Evolutionary conservation across 2,888 invertebrate species (phyloP), one percentile per base, ranked within the genome.

Genomic region (Drosophila antonietae): DNA sequence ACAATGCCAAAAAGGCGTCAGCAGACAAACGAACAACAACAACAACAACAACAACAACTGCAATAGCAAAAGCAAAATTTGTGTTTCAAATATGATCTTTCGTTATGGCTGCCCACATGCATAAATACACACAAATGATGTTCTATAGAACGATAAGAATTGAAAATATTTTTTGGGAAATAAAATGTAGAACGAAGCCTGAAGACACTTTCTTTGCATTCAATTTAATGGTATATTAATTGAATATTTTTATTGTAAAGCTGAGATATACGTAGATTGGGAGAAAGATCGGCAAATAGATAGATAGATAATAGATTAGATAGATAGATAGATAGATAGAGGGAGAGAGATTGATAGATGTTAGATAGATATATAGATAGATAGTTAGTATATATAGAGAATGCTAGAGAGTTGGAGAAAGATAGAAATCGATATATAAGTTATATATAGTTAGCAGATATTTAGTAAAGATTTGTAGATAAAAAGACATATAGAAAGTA

Each of bases 1-100:
- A 80, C 74, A 63, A 55, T 59, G 63, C 58, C 69, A 60, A 51
- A 82, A 69, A 78, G 81, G 84, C 83, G 86, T 83, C 83, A 83
- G 87, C 83, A 78, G 62, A 69, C 73, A 74, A 74, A 39, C 52
- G 9, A 39, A 43, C 56, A 58, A 51, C 37, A 44, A 39, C 37
- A 53, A 10, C 20, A 53, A 2, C 31, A 31, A 14, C 15, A 55
- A 28, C 15, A 15, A 7, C n/a, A 18, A 31, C 4, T 39, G 20
- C 39, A n/a, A n/a, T 2, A n/a, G n/a, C 39, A n/a, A 41, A 41
- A n/a, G 8, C n/a, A n/a, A 46, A 71, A 49, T 33, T 56, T 10
- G 15, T 57, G 44, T 52, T 52, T 56, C 41, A 58, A 60, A 67
- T 51, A 67, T 73, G 51, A 62, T 64, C 58, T 64, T 61, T 56